Evolutionary conservation across 2,888 invertebrate species (phyloP).

Genomic region (Phoenoteleia sp.): DNA sequence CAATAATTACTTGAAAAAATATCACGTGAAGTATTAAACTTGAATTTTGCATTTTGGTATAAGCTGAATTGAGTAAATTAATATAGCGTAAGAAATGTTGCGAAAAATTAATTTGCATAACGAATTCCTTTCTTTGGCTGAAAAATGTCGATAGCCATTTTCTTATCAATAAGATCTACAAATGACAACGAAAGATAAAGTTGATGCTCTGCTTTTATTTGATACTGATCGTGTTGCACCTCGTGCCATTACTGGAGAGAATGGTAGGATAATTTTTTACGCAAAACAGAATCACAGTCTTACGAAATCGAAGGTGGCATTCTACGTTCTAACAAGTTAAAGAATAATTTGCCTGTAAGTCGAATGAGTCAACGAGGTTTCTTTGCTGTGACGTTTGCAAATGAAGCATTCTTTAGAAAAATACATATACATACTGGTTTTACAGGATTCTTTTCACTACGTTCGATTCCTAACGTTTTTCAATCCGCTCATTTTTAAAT

Average conservation of each 20-base stretch:
- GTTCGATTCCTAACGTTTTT: slow-evolving; percentile 57
- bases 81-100: too few species aligned
- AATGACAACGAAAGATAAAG: neutral
- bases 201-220: neutral
- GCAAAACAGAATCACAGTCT: slow-evolving; percentile 12
- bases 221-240: neutral
- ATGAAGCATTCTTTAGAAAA: slow-evolving; percentile 64
- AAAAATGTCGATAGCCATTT: neutral
- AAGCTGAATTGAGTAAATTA: too few species aligned
- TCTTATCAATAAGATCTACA: neutral
- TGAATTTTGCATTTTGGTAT: neutral
- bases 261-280: neutral
- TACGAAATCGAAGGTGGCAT: slow-evolving; percentile 42
- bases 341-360: slow-evolving; percentile 60
- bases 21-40: neutral
- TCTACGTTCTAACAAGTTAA: slow-evolving; percentile 43
- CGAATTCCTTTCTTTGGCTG: too few species aligned
- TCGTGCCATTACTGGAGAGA: neutral
- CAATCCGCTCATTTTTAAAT: slow-evolving; percentile 48
- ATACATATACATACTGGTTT: slow-evolving; percentile 55
- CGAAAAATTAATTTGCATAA: too few species aligned
- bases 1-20: neutral
- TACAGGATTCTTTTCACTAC: slow-evolving; percentile 52
- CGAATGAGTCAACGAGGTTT: slow-evolving; percentile 65
- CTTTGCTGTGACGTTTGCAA: slow-evolving; percentile 60